These are phyloP conservation scores for Halocaridina rubra DNA, from an alignment of 2,888 invertebrate species.

Conservation along the genomic window DNA sequence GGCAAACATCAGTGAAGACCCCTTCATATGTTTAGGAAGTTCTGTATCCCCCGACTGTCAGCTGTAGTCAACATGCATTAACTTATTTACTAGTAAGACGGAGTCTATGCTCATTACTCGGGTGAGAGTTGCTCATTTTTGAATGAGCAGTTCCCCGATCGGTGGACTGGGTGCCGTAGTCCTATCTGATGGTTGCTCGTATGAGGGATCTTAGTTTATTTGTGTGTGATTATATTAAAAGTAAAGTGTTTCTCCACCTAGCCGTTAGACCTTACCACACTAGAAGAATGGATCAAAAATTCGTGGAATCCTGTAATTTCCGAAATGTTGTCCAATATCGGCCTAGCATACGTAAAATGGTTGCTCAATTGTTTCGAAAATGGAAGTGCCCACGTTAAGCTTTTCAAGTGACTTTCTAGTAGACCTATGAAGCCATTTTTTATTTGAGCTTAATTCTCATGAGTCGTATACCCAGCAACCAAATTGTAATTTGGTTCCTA, in stretches of 20 bases:
- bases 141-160: neutral
- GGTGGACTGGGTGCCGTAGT: neutral
- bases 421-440: neutral
- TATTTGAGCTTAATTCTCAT: neutral
- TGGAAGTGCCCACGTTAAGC: no score
- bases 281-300: neutral
- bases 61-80: neutral
- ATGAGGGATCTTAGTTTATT: neutral
- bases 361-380: no score
- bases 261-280: neutral
- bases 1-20: no score
- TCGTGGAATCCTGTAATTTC: neutral
- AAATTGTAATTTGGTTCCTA: constrained; percentile 9
- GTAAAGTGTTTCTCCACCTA: neutral
- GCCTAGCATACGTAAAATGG: neutral
- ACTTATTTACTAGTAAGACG: neutral
- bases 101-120: neutral
- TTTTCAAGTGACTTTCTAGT: no score
- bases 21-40: neutral
- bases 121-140: neutral
- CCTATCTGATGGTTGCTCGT: neutral
- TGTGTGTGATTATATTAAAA: neutral
- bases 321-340: no score
- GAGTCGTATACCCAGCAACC: neutral
- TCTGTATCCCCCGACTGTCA: neutral